Base-by-base conservation (phyloP, 2,888 invertebrate genomes). In the Andrena bucephala region DNA sequence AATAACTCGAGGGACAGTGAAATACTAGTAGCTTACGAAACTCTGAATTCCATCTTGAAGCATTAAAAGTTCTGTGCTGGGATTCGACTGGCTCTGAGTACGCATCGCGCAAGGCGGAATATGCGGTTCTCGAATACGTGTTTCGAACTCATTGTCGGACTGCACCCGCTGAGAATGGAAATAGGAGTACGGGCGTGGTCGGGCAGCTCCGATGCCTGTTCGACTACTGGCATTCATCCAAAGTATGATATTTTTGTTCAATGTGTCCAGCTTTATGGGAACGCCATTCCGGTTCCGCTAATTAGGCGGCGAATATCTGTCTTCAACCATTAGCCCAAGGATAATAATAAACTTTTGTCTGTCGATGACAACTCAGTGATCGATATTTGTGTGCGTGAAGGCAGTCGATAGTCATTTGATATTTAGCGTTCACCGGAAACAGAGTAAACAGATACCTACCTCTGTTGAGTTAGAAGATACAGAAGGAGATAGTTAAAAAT, bases 241-340 rank as follows among this genome's bases (percentile, higher is more conserved):
- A 90, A 91, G 91, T 90, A 90, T 91, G 90, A 91, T 92, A 92
- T 93, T 92, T 92, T 92, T 91, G 89, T 91, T 91, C 90, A 92
- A 92, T 90, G 91, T 90, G 90, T 87, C 90, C 87, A 89, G 89
- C 89, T 92, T 92, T 91, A 91, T 90, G 87, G 85, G 82, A 84
- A 73, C 68, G 57, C 73, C 84, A 90, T 81, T 85, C 91, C 79
- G 91, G 90, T 90, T 91, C 84, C 78, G 81, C 85, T 92, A 93
- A 93, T 92, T 93, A 91, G 90, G 88, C 86, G 71, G n/a, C 65
- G 48, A 76, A 73, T 80, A 73, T 85, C 71, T 69, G 62, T 78
- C 84, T 77, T 84, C 66, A 36, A 57, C 65, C 29, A 33, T 67
- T 54, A 36, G 6, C 29, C 13, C 10, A 16, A 29, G 60, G n/a